Evolutionary conservation across 92 coral and sea anemone species (phyloP).

Genomic region (Virgularia gustaviana): DNA sequence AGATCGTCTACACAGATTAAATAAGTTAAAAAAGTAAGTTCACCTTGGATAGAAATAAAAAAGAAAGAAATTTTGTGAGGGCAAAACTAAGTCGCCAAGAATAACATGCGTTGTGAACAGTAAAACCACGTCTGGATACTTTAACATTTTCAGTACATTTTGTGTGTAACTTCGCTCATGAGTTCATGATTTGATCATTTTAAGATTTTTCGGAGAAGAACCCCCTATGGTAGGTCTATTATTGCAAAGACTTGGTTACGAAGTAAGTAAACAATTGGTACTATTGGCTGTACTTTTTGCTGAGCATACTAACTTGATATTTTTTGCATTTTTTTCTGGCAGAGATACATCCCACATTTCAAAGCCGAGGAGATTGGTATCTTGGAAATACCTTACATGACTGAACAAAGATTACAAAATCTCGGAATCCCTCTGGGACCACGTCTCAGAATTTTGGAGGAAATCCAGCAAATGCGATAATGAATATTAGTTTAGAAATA

Average conservation of each 20-base stretch:
- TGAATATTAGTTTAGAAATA: background rate
- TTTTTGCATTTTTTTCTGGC: constrained; percentile 1
- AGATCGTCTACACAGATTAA: constrained; percentile 59
- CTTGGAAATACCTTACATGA: constrained; percentile 84
- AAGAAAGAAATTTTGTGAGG: background rate
- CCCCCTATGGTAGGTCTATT: constrained; percentile 87
- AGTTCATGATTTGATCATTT: no score
- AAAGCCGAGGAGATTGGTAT: constrained; percentile 94
- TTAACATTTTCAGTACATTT: background rate
- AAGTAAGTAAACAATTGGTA: constrained; percentile 51
- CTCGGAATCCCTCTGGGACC: constrained; percentile 97
- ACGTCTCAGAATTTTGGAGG: constrained; percentile 84
- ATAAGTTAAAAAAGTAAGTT: constrained; percentile 79
- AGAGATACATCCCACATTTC: constrained; percentile 89
- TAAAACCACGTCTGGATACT: background rate
- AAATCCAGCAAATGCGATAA: constrained; percentile 59
- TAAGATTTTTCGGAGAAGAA: constrained; percentile 89
- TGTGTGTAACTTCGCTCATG: no score
- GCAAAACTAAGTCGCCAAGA: background rate
- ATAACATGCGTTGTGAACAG: background rate
- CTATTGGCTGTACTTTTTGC: background rate
- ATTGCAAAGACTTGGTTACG: constrained; percentile 92
- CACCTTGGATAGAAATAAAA: no score
- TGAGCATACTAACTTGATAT: background rate
- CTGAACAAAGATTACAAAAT: constrained; percentile 82